These are phyloP conservation scores for Distichodus sexfasciatus DNA, from an alignment of 2,797 vertebrate genomes.

Conservation along the genomic window DNA sequence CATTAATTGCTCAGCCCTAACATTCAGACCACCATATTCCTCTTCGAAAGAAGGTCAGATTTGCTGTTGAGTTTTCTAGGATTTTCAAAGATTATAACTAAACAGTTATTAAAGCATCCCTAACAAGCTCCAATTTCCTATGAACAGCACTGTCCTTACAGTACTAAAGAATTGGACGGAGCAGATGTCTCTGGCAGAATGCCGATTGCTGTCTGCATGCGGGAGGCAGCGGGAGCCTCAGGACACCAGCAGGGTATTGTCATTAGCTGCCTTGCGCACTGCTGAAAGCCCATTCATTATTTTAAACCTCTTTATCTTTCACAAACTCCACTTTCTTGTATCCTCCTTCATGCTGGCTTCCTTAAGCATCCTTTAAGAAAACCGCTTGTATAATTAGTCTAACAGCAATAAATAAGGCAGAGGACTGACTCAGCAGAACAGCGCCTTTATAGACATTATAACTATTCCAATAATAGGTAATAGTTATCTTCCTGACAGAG, in stretches of 20 bases:
- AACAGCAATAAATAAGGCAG: constrained; percentile 26
- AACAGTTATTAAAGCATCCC: background rate
- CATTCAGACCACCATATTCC: no score
- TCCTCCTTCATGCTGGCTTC: background rate
- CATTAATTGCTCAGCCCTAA: no score
- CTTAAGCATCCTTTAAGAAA: constrained; percentile 16
- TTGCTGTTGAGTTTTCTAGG: background rate
- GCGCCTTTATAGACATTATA: constrained; percentile 19
- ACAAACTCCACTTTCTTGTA: constrained; percentile 38
- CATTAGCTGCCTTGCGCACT: constrained; percentile 59
- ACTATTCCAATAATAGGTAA: no score
- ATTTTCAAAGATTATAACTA: background rate
- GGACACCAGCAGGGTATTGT: constrained; percentile 54
- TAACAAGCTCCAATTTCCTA: background rate
- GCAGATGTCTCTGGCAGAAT: constrained; percentile 52
- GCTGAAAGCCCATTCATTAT: constrained; percentile 62
- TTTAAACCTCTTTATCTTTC: constrained; percentile 52
- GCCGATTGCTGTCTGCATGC: constrained; percentile 60
- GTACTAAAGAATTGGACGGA: constrained; percentile 34
- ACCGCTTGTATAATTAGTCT: constrained; percentile 40
- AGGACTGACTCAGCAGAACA: constrained; percentile 28
- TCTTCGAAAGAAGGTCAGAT: background rate
- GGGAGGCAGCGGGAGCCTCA: constrained; percentile 54
- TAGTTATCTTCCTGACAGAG: no score
- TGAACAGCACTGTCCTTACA: constrained; percentile 1